Evolutionary conservation across 2,797 vertebrate species (phyloP), one percentile per base, ranked within the genome.

Genomic region (Syndactyla subalaris): DNA sequence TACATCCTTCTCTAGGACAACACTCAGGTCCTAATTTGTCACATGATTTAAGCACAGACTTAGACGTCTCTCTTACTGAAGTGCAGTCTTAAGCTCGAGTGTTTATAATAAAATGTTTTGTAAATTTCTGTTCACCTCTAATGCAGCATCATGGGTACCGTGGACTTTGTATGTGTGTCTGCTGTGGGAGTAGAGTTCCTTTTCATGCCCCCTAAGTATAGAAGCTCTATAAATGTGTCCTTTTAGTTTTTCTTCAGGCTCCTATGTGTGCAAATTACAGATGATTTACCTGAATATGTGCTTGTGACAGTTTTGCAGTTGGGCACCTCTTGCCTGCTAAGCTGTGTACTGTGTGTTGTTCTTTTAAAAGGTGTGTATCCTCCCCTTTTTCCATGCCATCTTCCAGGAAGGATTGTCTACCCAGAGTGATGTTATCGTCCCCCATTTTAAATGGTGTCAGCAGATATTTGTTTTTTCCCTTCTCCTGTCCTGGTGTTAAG

Each of bases 381-480:
- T 94, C 67, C 84, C 78, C 49, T 85, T 92, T 96, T 94, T 91
- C 92, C 82, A 48, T 85, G 79, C 62, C 43, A n/a, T 65, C 87
- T 92, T 92, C 85, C 81, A 83, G 78, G 66, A 70, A 88, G 70
- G 59, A 26, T 59, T 75, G 87, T 89, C 81, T 92, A 68, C 75
- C 54, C 54, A 14, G 65, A 78, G 55, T 0, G 66, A 95, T 93
- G 54, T 84, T 94, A 88, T 94, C 82, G 14, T 89, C 79, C 55
- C 51, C 45, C 51, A 22, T 88, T 94, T 95, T 78, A 73, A 90
- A 27, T 39, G 34, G 32, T 88, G 80, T 93, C 92, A 95, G 89
- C 92, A 96, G 83, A 79, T 95, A 90, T 2, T 95, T 92, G 58
- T 77, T 93, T 85, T 93, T 87, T 65, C 46, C 58, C 65, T 91